Evolutionary conservation across 2,113 vertebrate genomes (phyloP).

Genomic region (Loxodonta africana): DNA sequence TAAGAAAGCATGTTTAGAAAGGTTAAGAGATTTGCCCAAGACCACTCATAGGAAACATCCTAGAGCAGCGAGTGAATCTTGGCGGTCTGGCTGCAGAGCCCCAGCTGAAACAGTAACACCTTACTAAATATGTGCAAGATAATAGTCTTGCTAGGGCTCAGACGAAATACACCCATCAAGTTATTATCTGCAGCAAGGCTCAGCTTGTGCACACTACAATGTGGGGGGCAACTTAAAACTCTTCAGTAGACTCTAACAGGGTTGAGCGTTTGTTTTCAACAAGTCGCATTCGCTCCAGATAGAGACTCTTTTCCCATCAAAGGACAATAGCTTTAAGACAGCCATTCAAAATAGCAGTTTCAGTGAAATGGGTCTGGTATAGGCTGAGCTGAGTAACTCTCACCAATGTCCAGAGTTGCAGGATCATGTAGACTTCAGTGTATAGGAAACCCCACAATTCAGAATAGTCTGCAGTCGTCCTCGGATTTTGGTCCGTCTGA

Average conservation of each 20-base stretch:
- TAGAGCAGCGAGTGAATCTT: background rate
- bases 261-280: background rate
- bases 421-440: background rate
- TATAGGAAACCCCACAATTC: background rate
- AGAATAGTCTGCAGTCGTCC: background rate
- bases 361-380: background rate
- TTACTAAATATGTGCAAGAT: background rate
- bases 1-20: background rate
- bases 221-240: background rate
- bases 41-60: background rate
- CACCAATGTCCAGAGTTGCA: background rate
- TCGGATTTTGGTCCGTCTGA: background rate
- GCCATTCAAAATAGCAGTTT: background rate
- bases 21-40: background rate
- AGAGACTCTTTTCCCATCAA: background rate
- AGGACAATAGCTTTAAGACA: background rate
- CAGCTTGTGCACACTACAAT: background rate
- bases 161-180: background rate
- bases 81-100: background rate
- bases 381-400: background rate
- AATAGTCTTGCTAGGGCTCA: background rate
- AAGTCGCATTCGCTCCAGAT: background rate
- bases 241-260: background rate
- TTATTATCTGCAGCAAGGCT: background rate
- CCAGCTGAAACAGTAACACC: background rate